A percentile compares a stretch with the other conserved stretches of the same genome.
Evolutionary conservation across 2,113 vertebrate species (phyloP).

Genomic region (Elephas maximus): DNA sequence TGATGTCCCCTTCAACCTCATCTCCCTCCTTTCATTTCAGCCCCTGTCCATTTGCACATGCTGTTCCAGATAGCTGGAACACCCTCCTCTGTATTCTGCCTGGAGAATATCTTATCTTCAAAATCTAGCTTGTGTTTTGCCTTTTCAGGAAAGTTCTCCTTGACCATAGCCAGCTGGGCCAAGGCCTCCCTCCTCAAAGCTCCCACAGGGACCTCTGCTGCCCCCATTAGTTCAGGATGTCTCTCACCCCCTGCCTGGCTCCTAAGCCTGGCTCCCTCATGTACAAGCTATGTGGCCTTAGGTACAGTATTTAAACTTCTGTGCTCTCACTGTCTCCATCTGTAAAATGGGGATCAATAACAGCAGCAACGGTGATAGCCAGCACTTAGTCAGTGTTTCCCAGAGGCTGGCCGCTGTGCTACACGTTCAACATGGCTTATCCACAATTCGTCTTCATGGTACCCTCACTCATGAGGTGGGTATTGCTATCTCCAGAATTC

Average conservation of each 20-base stretch:
- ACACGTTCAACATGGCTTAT: background rate
- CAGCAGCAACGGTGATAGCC: background rate
- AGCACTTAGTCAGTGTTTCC: rapidly evolving
- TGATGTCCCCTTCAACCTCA: rapidly evolving
- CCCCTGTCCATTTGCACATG: background rate
- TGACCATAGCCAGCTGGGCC: background rate
- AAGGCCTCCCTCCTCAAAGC: background rate
- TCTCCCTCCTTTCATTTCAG: background rate
- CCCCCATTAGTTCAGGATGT: background rate
- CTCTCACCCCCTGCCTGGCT: background rate
- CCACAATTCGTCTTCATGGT: background rate
- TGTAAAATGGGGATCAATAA: background rate
- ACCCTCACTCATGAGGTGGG: too few species aligned
- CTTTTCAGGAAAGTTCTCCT: background rate
- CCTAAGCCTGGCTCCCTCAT: background rate
- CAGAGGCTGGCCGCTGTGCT: background rate
- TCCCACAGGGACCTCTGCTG: background rate
- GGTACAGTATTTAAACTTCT: background rate
- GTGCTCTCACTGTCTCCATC: background rate
- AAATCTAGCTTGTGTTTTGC: background rate
- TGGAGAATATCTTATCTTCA: background rate
- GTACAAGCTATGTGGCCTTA: background rate
- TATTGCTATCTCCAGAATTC: background rate
- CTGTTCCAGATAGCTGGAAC: background rate
- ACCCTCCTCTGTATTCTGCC: background rate